Conservation (phyloP, 2,888 invertebrate species). For the Morpho deidamia region DNA sequence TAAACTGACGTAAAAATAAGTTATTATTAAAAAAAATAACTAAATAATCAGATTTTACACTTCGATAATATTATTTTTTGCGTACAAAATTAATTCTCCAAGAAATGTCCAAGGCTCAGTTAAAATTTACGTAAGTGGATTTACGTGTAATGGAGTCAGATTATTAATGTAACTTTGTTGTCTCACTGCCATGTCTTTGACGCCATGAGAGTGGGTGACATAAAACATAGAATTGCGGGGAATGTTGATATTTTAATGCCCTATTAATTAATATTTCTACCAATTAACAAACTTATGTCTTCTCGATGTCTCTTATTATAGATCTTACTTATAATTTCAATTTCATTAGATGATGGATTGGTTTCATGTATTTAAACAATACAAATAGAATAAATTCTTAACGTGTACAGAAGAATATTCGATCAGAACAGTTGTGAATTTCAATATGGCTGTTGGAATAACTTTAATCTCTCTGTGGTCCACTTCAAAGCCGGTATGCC, state of each 20-base stretch:
- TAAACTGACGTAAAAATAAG: too few relatives aligned
- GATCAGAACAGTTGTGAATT: not conserved
- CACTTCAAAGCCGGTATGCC: not conserved
- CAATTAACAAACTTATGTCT: too few relatives aligned
- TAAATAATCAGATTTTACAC: too few relatives aligned
- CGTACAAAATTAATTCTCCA: not conserved
- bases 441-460: not conserved
- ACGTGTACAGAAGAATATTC: not conserved
- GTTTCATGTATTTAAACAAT: too few relatives aligned
- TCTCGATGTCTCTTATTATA: too few relatives aligned
- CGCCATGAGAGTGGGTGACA: not conserved
- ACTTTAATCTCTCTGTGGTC: not conserved
- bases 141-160: not conserved
- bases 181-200: not conserved
- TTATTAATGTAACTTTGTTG: conserved; percentile 1
- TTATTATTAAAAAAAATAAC: too few relatives aligned
- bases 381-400: too few relatives aligned
- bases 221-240: not conserved
- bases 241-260: too few relatives aligned
- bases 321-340: too few relatives aligned
- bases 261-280: too few relatives aligned
- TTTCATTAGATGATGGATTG: too few relatives aligned
- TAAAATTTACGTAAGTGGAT: conserved; percentile 3
- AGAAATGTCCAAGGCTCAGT: not conserved
- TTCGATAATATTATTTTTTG: too few relatives aligned